phyloP scores from a whole-genome alignment of 2,113 vertebrate species.

The Tupaia chinensis region DNA sequence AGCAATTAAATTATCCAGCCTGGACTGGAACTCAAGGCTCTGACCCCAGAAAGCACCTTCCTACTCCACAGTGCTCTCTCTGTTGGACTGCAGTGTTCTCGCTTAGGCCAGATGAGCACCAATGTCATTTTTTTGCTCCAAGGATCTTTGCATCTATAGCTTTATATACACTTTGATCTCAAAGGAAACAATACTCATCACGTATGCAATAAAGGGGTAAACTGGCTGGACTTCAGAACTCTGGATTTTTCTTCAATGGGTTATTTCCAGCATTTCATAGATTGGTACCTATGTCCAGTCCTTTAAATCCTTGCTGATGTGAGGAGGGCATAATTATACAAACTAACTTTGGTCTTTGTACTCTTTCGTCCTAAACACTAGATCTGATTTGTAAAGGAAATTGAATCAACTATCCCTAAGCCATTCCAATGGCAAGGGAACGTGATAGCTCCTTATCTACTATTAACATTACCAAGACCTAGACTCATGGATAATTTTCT shows the following conservation, averaged over 20 bases:
- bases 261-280: background rate
- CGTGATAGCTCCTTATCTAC: background rate
- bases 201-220: background rate
- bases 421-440: background rate
- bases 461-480: background rate
- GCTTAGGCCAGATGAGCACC: background rate
- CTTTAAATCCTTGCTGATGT: background rate
- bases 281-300: background rate
- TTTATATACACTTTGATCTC: background rate
- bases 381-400: slow-evolving; percentile 32
- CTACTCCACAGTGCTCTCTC: background rate
- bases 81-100: background rate
- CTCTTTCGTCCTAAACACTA: slow-evolving; percentile 14
- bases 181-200: background rate
- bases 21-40: background rate
- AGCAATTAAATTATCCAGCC: background rate
- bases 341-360: background rate
- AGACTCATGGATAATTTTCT: background rate
- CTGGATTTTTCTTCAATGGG: background rate
- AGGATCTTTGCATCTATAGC: background rate
- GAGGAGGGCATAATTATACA: background rate
- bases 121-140: background rate
- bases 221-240: background rate
- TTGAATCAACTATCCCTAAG: background rate
- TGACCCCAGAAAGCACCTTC: too few relatives aligned